phyloP scores from a whole-genome alignment of 2,888 invertebrate species.

The Antheraea yamamai region DNA sequence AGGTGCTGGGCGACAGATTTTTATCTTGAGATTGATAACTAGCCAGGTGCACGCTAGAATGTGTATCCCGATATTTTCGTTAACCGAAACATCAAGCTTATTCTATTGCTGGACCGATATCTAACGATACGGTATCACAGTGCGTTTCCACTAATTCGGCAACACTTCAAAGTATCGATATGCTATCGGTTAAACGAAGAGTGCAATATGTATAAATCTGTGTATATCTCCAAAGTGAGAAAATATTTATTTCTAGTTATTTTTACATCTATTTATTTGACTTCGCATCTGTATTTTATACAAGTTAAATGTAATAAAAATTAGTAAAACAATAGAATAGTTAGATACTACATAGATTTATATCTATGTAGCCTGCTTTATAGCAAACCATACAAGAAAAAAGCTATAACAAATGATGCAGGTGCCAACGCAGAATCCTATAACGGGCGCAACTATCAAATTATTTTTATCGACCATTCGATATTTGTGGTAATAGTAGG shows the following conservation, averaged over 20 bases:
- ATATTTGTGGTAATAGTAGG: constrained; percentile 64
- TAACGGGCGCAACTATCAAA: constrained; percentile 73
- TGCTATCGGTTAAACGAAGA: no score
- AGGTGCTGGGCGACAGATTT: not conserved
- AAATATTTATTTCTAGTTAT: no score
- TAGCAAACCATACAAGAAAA: not conserved
- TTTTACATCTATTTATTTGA: no score
- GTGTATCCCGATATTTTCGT: not conserved
- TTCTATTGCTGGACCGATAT: no score
- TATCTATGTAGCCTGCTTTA: no score
- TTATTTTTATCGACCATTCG: constrained; percentile 67
- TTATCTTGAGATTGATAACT: not conserved
- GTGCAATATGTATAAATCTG: no score
- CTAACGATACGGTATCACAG: no score
- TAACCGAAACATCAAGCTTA: not conserved
- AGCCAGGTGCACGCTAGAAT: not conserved
- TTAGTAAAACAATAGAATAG: not conserved
- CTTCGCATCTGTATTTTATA: no score
- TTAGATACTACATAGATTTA: not conserved
- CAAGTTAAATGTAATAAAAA: not conserved
- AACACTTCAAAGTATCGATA: not conserved
- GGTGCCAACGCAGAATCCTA: constrained; percentile 35
- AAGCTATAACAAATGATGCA: constrained; percentile 23
- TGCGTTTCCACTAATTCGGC: not conserved
- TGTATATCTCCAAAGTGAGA: no score